phyloP scores from a whole-genome alignment of 2,113 vertebrate species.

The Holacanthus passer region DNA sequence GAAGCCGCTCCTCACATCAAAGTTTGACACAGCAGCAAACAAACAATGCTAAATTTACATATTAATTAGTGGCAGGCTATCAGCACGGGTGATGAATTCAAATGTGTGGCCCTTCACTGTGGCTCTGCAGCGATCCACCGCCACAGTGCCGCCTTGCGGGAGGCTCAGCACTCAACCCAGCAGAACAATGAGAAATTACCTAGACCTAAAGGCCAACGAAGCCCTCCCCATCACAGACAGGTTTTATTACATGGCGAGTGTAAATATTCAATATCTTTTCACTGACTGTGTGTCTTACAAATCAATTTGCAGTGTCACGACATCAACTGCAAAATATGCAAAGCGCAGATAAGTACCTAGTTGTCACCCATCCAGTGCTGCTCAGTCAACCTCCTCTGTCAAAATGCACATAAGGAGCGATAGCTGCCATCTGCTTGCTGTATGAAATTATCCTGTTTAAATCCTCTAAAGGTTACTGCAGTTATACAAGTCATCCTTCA shows the following conservation, averaged over 20 bases:
- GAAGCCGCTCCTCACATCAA: constrained; percentile 82
- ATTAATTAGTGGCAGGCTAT: constrained; percentile 84
- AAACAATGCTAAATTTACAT: constrained; percentile 87
- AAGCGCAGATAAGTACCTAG: constrained; percentile 74
- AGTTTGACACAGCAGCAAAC: constrained; percentile 85
- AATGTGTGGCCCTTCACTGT: constrained; percentile 72
- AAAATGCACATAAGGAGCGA: constrained; percentile 64
- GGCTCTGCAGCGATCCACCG: constrained; percentile 30
- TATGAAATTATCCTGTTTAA: constrained; percentile 70
- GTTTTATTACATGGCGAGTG: constrained; percentile 69
- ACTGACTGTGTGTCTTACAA: constrained; percentile 70
- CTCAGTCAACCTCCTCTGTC: constrained; percentile 71
- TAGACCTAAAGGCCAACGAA: constrained; percentile 61
- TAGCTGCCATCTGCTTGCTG: constrained; percentile 63
- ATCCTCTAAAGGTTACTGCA: constrained; percentile 74
- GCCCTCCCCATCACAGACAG: constrained; percentile 52
- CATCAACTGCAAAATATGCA: constrained; percentile 76
- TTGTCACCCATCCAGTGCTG: constrained; percentile 70
- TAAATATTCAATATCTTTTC: constrained; percentile 77
- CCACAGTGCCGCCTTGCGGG: constrained; percentile 81
- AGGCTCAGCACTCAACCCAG: constrained; percentile 34
- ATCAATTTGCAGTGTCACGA: constrained; percentile 77
- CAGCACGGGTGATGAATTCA: constrained; percentile 79
- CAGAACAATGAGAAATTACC: constrained; percentile 77
- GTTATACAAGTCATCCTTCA: constrained; percentile 61